Conservation (phyloP, 2,888 invertebrate species). For the Latrodectus hesperus region DNA sequence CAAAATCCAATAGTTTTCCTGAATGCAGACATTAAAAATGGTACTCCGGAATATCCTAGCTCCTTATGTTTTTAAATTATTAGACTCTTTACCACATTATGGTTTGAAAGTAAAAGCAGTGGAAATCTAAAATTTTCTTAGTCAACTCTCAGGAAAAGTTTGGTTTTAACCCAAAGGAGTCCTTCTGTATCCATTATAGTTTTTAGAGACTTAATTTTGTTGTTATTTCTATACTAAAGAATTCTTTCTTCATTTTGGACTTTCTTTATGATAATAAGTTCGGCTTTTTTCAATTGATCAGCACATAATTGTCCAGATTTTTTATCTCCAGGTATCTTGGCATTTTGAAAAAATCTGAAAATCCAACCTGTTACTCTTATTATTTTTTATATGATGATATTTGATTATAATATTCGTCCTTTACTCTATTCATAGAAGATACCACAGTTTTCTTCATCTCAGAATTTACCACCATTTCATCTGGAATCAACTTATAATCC, state of each 20-base stretch:
- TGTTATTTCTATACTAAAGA: neutral
- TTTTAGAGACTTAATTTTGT: slow-evolving; percentile 6
- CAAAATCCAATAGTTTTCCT: too few species aligned
- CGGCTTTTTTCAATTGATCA: slow-evolving; percentile 8
- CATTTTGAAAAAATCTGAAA: too few species aligned
- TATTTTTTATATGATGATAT: neutral
- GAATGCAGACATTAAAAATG: too few species aligned
- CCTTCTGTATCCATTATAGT: too few species aligned
- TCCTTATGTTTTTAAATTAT: neutral
- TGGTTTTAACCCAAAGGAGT: neutral
- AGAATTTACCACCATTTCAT: neutral
- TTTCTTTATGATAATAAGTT: neutral
- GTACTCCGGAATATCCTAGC: slow-evolving; percentile 1
- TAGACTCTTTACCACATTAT: too few species aligned
- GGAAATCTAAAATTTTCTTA: slow-evolving; percentile 9
- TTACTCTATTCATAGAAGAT: too few species aligned
- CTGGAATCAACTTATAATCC: neutral
- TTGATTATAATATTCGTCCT: too few species aligned
- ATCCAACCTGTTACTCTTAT: too few species aligned
- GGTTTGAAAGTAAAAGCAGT: slow-evolving; percentile 4
- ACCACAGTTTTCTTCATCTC: slow-evolving; percentile 9
- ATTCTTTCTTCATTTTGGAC: slow-evolving; percentile 13
- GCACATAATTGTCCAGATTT: neutral
- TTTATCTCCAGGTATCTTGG: neutral
- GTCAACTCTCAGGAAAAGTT: slow-evolving; percentile 27